A percentile compares a stretch with the other conserved stretches of the same genome.
Evolutionary conservation across 2,113 vertebrate species (phyloP).

Genomic region (Cynoglossus semilaevis): DNA sequence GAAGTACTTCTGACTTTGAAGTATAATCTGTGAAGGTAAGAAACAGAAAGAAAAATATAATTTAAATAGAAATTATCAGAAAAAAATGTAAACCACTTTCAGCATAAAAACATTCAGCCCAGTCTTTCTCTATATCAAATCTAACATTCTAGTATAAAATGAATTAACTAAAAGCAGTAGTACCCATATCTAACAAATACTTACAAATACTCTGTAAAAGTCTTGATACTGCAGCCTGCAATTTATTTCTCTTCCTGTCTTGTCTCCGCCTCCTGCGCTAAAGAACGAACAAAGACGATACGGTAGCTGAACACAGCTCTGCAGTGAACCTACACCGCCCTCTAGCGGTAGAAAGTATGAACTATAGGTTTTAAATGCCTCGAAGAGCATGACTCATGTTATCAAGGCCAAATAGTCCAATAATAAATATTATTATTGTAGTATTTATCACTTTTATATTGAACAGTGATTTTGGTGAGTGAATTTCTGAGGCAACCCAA

Average conservation of each 20-base stretch:
- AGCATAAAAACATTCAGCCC: too few species aligned
- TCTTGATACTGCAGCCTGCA: too few species aligned
- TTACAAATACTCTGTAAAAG: neutral
- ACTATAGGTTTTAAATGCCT: neutral
- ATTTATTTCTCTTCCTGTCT: constrained; percentile 4
- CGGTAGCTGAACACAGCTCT: constrained; percentile 1
- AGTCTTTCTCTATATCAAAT: too few species aligned
- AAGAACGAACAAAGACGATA: constrained; percentile 46
- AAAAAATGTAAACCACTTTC: neutral
- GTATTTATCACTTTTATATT: too few species aligned
- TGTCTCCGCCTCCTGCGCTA: constrained; percentile 3
- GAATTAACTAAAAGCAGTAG: too few species aligned
- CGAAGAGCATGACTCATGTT: neutral
- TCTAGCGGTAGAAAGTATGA: neutral
- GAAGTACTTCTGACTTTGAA: neutral
- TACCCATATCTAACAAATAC: too few species aligned
- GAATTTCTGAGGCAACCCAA: too few species aligned
- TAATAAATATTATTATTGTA: too few species aligned
- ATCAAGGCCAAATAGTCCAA: too few species aligned
- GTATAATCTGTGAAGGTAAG: neutral
- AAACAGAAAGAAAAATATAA: too few species aligned
- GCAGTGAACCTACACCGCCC: constrained; percentile 45
- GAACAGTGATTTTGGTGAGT: too few species aligned
- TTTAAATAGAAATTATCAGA: neutral
- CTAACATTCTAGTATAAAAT: too few species aligned